These are phyloP conservation scores for Heloderma charlesbogerti DNA, from an alignment of 2,113 vertebrate genomes.

Conservation along the genomic window DNA sequence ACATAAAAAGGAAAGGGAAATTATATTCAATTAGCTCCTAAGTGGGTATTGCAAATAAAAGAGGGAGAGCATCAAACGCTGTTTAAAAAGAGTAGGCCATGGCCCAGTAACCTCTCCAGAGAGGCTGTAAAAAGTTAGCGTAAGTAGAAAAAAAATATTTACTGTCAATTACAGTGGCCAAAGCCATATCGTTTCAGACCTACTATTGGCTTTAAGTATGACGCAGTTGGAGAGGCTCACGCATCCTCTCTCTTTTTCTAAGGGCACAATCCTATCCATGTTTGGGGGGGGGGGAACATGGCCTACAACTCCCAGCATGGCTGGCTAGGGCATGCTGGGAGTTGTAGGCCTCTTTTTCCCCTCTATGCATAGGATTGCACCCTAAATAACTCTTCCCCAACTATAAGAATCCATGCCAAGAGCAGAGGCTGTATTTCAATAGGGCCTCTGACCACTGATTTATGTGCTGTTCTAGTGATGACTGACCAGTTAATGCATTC, in stretches of 20 bases:
- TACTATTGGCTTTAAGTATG: neutral
- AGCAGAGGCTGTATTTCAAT: neutral
- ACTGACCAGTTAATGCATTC: neutral
- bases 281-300: no score
- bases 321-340: no score
- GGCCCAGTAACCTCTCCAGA: neutral
- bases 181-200: neutral
- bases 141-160: slow-evolving; percentile 2
- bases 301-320: no score
- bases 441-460: neutral
- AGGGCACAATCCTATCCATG: no score
- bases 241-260: neutral
- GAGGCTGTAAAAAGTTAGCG: neutral
- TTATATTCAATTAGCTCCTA: neutral
- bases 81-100: neutral
- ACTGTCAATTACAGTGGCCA: neutral
- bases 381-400: neutral
- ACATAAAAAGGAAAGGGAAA: neutral
- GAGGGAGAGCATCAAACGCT: neutral
- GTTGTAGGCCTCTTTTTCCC: no score
- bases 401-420: neutral
- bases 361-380: no score
- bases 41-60: neutral
- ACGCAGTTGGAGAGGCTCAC: neutral
- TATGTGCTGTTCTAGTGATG: neutral